phyloP scores from a whole-genome alignment of 2,113 vertebrate species.

The Scatophagus argus region DNA sequence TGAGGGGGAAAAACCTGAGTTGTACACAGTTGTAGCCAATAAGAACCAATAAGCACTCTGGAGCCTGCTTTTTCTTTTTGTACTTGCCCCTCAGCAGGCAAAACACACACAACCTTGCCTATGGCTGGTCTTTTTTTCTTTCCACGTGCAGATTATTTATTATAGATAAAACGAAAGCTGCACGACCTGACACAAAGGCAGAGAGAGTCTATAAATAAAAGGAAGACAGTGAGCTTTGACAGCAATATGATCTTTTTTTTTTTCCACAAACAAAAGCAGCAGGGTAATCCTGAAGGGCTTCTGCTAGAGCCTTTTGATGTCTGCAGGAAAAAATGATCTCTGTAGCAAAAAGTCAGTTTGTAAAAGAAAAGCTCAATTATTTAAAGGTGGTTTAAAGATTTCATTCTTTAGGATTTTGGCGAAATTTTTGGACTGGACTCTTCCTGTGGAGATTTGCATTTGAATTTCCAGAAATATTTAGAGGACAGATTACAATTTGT shows the following conservation, averaged over 20 bases:
- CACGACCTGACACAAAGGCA: slow-evolving; percentile 36
- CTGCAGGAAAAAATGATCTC: slow-evolving; percentile 27
- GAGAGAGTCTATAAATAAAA: slow-evolving; percentile 47
- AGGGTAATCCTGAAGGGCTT: slow-evolving; percentile 33
- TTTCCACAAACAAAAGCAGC: slow-evolving; percentile 43
- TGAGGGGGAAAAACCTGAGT: slow-evolving; percentile 5
- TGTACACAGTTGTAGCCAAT: slow-evolving; percentile 28
- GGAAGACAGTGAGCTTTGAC: slow-evolving; percentile 28
- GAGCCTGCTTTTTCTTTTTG: slow-evolving; percentile 26
- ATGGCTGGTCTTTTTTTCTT: slow-evolving; percentile 28
- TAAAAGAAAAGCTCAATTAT: background rate
- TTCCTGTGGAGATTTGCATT: background rate
- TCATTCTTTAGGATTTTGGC: background rate
- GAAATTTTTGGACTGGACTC: background rate
- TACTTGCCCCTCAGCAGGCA: slow-evolving; percentile 12
- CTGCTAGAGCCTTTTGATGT: slow-evolving; percentile 40
- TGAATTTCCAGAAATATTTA: slow-evolving; percentile 28
- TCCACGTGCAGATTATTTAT: slow-evolving; percentile 15
- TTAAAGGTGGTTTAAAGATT: background rate
- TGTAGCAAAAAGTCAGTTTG: slow-evolving; percentile 18
- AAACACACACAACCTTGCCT: slow-evolving; percentile 4
- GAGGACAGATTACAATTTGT: slow-evolving; percentile 41
- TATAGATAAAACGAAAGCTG: slow-evolving; percentile 42
- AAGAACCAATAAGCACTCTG: slow-evolving; percentile 26
- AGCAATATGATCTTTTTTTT: slow-evolving; percentile 51